Conservation (phyloP, 2,888 invertebrate species). For the Eilema griseolum region DNA sequence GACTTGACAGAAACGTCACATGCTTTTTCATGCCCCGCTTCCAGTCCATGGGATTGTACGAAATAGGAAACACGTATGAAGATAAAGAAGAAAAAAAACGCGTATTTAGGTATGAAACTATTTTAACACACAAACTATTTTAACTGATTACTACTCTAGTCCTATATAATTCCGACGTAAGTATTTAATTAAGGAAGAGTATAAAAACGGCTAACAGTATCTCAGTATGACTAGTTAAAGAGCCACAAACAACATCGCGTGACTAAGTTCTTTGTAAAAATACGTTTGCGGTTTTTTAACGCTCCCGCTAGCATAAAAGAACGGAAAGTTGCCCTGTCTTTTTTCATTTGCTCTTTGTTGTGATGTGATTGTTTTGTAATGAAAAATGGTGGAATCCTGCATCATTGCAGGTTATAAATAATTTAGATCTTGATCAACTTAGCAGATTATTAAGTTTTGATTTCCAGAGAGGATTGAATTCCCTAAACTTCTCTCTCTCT, state of each 20-base stretch:
- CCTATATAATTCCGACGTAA: background rate
- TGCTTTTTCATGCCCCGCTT: no score
- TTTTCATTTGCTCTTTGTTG: background rate
- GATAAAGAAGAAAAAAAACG: no score
- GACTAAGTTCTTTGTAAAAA: conserved; percentile 4
- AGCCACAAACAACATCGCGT: conserved; percentile 32
- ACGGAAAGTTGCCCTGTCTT: conserved; percentile 48
- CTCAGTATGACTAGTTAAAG: background rate
- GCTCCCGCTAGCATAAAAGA: background rate
- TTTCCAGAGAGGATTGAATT: no score
- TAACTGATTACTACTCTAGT: background rate
- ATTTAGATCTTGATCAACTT: background rate
- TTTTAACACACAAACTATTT: background rate
- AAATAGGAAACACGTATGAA: no score
- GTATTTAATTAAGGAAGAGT: background rate
- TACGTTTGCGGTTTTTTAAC: conserved; percentile 7
- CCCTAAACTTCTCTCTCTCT: no score
- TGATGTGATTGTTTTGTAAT: conserved; percentile 2
- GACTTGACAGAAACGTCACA: no score
- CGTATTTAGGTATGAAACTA: no score
- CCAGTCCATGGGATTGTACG: no score
- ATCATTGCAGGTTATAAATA: background rate
- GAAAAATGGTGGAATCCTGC: background rate
- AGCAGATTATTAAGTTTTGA: background rate
- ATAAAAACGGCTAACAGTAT: conserved; percentile 1